phyloP scores from a whole-genome alignment of 2,113 vertebrate genomes.

The Electrona antarctica region DNA sequence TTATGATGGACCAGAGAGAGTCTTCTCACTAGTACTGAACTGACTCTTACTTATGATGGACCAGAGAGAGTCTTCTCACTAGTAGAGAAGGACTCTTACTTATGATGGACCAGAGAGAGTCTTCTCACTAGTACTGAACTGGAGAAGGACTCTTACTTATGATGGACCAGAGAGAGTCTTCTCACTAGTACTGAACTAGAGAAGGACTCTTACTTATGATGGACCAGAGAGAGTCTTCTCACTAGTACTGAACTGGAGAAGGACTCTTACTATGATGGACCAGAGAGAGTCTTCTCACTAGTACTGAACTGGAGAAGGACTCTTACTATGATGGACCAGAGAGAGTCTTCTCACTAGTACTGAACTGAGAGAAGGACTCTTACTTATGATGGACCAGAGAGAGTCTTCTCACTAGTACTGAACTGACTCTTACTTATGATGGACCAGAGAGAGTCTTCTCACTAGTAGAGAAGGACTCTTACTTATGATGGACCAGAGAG shows the following conservation, averaged over 20 bases:
- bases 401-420: no score
- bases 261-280: background rate
- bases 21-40: no score
- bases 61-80: constrained; percentile 39
- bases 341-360: no score
- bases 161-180: constrained; percentile 39
- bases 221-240: constrained; percentile 39
- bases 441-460: constrained; percentile 39
- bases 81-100: background rate
- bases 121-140: no score
- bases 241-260: no score
- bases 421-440: background rate
- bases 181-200: no score
- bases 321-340: constrained; percentile 6
- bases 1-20: constrained; percentile 26
- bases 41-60: background rate
- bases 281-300: constrained; percentile 40
- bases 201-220: background rate
- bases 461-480: background rate
- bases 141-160: background rate
- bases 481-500: constrained; percentile 18
- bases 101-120: constrained; percentile 28
- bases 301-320: no score
- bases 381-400: constrained; percentile 12
- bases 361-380: background rate